Percentiles rank a stretch among this genome's conserved stretches.
phyloP scores from a whole-genome alignment of 2,888 invertebrate genomes.

The Noctuana brunneofusca region DNA sequence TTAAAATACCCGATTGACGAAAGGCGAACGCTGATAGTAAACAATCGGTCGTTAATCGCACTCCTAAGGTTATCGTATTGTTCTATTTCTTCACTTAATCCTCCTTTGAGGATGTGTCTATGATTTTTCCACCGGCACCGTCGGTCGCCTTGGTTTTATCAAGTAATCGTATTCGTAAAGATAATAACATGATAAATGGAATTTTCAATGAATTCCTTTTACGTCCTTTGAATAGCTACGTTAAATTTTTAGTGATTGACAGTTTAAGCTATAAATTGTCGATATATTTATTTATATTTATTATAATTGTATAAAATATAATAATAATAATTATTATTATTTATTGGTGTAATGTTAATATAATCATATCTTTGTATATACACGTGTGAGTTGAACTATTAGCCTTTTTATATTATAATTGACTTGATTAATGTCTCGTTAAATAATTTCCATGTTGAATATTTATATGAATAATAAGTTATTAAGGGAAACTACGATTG shows the following conservation, averaged over 20 bases:
- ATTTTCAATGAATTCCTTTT: conserved; percentile 24
- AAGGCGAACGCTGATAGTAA: conserved; percentile 41
- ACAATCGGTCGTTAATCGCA: conserved; percentile 45
- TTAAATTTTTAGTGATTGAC: conserved; percentile 18
- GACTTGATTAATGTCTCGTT: conserved; percentile 11
- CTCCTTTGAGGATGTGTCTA: not conserved
- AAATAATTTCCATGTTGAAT: conserved; percentile 4
- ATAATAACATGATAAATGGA: conserved; percentile 21
- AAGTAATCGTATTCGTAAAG: conserved; percentile 14
- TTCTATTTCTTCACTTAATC: conserved; percentile 47
- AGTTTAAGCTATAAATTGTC: conserved; percentile 16
- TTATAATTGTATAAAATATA: conserved; percentile 18
- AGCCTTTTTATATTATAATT: conserved; percentile 15
- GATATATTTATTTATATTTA: conserved; percentile 17
- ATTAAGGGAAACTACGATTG: not conserved
- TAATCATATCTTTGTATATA: conserved; percentile 28
- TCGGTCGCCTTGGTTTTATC: conserved; percentile 36
- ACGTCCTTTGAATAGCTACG: conserved; percentile 11
- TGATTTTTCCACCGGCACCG: not conserved
- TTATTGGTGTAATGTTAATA: conserved; percentile 25
- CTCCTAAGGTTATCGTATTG: conserved; percentile 48
- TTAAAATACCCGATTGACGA: conserved; percentile 74
- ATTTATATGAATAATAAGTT: not conserved
- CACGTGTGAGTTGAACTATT: conserved; percentile 19
- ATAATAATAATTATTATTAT: conserved; percentile 2